phyloP scores from a whole-genome alignment of 2,888 invertebrate genomes.

The Drosophila anomalipes region DNA sequence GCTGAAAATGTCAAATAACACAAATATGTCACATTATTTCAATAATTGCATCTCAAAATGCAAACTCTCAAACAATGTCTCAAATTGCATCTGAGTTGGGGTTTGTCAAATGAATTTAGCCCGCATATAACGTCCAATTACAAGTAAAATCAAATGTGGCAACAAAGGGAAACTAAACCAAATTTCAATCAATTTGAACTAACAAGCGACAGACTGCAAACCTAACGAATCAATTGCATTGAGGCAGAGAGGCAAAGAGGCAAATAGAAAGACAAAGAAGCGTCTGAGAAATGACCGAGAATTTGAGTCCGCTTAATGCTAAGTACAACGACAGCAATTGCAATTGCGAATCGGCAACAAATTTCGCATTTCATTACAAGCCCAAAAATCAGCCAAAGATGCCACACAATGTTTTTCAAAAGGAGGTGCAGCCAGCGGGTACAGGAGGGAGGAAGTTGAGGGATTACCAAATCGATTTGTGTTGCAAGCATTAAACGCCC shows the following conservation, averaged over 20 bases:
- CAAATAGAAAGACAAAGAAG: constrained; percentile 25
- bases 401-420: constrained; percentile 18
- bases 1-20: neutral
- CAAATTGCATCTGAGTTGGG: neutral
- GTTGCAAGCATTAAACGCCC: constrained; percentile 43
- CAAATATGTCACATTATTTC: neutral
- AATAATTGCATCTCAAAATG: neutral
- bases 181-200: constrained; percentile 76
- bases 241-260: constrained; percentile 20
- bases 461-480: constrained; percentile 61
- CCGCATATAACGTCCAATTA: constrained; percentile 49
- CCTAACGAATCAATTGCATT: constrained; percentile 70
- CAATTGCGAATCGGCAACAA: constrained; percentile 39
- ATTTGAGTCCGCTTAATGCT: constrained; percentile 27
- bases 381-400: constrained; percentile 57
- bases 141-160: constrained; percentile 45
- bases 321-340: constrained; percentile 31
- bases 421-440: neutral
- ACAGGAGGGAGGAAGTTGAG: neutral
- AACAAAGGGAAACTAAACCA: constrained; percentile 57
- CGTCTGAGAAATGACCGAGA: constrained; percentile 14
- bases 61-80: neutral
- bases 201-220: constrained; percentile 74
- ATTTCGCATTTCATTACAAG: constrained; percentile 65
- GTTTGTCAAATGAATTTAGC: constrained; percentile 45